phyloP scores from a whole-genome alignment of 2,113 vertebrate species.

The Equus quagga region DNA sequence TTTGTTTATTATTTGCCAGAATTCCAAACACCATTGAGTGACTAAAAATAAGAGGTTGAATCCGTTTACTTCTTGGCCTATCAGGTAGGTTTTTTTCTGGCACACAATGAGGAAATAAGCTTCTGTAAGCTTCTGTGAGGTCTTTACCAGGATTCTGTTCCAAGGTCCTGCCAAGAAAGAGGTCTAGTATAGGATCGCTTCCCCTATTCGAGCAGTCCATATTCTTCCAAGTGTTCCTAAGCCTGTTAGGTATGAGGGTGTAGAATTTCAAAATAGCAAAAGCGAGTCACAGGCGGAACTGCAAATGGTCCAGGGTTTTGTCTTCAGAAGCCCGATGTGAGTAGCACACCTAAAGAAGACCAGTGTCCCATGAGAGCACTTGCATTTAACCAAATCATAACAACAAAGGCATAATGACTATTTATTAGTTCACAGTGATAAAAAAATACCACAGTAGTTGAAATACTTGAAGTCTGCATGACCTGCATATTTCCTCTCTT shows the following conservation, averaged over 20 bases:
- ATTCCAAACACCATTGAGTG: background rate
- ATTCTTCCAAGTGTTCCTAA: background rate
- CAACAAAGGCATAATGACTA: background rate
- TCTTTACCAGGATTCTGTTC: background rate
- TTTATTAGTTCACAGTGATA: slow-evolving; percentile 3
- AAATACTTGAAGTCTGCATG: slow-evolving; percentile 14
- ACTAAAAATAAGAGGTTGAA: background rate
- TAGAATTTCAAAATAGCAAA: slow-evolving; percentile 21
- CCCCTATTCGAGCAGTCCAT: background rate
- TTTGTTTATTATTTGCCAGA: slow-evolving; percentile 3
- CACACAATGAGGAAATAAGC: background rate
- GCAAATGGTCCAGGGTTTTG: background rate
- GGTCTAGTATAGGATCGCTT: background rate
- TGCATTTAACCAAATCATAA: background rate
- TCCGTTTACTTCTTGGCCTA: slow-evolving; percentile 17
- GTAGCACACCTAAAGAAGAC: background rate
- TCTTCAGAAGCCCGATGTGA: background rate
- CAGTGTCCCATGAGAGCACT: background rate
- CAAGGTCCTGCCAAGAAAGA: background rate
- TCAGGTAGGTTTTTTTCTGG: background rate
- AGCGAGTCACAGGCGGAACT: background rate
- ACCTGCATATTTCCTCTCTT: background rate
- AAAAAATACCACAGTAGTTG: background rate
- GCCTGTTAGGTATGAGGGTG: background rate
- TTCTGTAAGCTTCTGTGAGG: background rate